Evolutionary conservation across 1,140 invertebrate genomes (phyloP).

Genomic region (Tribolium madens): DNA sequence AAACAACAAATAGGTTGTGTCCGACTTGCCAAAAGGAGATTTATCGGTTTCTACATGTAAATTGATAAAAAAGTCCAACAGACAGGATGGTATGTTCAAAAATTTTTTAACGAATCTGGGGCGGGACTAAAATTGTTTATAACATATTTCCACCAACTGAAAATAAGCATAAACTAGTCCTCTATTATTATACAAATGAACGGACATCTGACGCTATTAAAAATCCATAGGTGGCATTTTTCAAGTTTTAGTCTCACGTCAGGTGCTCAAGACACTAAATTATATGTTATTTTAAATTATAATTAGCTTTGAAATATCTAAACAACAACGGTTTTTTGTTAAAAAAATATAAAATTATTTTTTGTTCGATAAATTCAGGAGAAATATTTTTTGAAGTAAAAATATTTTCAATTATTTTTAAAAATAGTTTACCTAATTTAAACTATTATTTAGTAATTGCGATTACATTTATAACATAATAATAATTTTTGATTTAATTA

Average conservation of each 20-base stretch:
- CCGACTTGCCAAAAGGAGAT: conserved; percentile 34
- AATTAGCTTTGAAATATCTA: no score
- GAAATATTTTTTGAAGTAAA: no score
- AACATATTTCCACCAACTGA: neutral
- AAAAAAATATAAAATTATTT: no score
- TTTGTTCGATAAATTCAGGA: no score
- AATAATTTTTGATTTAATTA: neutral
- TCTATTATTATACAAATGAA: neutral
- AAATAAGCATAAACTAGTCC: neutral
- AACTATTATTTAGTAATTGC: no score
- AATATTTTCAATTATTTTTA: no score
- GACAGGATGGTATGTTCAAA: neutral
- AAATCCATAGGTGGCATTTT: neutral
- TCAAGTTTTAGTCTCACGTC: neutral
- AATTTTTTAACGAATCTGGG: conserved; percentile 10
- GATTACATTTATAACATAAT: no score
- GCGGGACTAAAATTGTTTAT: conserved; percentile 7
- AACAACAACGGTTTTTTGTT: no score
- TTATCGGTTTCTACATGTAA: conserved; percentile 18
- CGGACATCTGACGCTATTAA: neutral
- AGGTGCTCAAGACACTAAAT: no score
- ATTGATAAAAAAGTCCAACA: conserved; percentile 23
- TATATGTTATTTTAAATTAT: no score
- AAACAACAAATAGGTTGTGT: conserved; percentile 43
- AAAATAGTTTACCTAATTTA: no score